phyloP scores from a whole-genome alignment of 2,113 vertebrate genomes.

The Tympanuchus pallidicinctus region DNA sequence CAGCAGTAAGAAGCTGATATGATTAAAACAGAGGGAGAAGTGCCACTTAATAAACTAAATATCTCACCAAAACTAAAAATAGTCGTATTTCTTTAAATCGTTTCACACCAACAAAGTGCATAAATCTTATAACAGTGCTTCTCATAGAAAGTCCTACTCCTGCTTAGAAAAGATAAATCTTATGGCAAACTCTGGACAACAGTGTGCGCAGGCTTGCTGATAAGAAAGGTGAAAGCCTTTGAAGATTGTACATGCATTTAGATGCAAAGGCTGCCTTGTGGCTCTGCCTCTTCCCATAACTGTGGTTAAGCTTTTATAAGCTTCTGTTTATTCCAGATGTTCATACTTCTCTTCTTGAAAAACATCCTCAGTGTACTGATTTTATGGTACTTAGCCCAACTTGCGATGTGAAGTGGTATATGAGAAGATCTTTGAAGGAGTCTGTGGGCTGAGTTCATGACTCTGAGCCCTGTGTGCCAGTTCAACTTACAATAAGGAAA shows the following conservation, averaged over 20 bases:
- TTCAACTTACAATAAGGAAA: not conserved
- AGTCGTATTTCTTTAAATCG: slow-evolving; percentile 1
- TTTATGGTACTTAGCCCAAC: not conserved
- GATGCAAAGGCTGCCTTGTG: not conserved
- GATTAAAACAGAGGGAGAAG: not conserved
- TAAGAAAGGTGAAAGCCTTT: not conserved
- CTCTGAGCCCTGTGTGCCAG: not conserved
- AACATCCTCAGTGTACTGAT: not conserved
- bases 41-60: not conserved
- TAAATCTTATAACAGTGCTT: not conserved
- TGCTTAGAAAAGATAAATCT: not conserved
- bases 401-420: not conserved
- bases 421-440: not conserved
- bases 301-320: not conserved
- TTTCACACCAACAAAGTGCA: not conserved
- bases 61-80: slow-evolving; percentile 5
- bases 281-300: not conserved
- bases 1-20: not conserved
- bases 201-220: not conserved
- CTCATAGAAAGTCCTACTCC: not conserved
- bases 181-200: not conserved
- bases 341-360: not conserved
- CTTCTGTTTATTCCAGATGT: not conserved
- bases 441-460: not conserved
- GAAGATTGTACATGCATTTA: not conserved